Base-by-base conservation (phyloP, 2,888 invertebrate genomes). In the Lasius platythorax region DNA sequence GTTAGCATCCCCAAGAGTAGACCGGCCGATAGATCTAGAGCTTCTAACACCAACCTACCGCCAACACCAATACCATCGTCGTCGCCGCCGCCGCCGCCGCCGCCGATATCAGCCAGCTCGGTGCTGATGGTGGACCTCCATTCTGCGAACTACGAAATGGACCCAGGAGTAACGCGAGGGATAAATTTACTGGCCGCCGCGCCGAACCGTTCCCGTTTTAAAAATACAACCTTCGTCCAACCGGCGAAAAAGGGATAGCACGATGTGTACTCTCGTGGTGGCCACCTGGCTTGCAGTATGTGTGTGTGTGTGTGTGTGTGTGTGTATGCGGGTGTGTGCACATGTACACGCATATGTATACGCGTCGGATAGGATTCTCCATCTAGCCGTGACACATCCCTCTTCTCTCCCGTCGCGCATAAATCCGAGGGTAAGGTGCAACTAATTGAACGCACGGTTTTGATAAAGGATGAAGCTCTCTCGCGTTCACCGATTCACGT, bases 1-100 rank as follows among this genome's bases (percentile, higher is more conserved):
- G 91, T 90, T 91, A 91, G 91, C 91, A 90, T 91, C 91, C 91
- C 92, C 92, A 81, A 88, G 92, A 92, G 91, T 90, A 87, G 86
- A 85, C 89, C 87, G 61, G 78, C 85, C 91, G 90, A 90, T 92
- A 92, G 91, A 92, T 92, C 91, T 91, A 91, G 90, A 89, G 88
- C 91, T 91, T 91, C 91, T 86, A 90, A 85, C 90, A 84, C 84
- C 85, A 46, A 83, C 73, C 61, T 46, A 37, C 33, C 53, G 8
- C 33, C 43, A 23, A 8, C 53, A 74, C 75, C 28, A 79, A 9
- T 40, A 75, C n/a, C 46, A 37, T 23, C 40, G 15, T 15, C 28
- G 37, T 30, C 50, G 9, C 15, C 30, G 33, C 23, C 23, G 23
- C 23, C 23, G 23, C 23, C 23, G 23, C 23, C 23, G 23, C 23